Evolutionary conservation across 2,113 vertebrate species (phyloP), one percentile per base, ranked within the genome.

Genomic region (Periophthalmus modestus): DNA sequence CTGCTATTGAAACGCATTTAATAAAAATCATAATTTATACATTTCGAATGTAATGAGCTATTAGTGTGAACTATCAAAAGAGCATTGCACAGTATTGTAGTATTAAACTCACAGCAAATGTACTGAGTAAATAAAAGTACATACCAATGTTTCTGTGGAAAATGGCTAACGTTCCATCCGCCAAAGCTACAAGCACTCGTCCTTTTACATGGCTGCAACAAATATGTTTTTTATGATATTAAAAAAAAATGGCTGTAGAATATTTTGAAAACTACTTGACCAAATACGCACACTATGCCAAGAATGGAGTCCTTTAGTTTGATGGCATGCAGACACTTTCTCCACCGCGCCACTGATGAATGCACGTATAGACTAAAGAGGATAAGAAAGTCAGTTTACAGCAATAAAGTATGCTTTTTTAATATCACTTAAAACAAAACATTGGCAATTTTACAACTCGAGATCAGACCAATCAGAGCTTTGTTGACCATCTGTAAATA

Each of bases 231-330:
- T 43, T 43, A 43, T 43, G 7, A 13, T 28, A 28, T 59, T 5
- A 59, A n/a, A 10, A 21, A 19, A 43, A 43, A 43, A 43, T 43
- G 39, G 39, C 7, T 43, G 6, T 43, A 10, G 1, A 43, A 10
- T 43, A 43, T 10, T 43, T 43, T 39, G 36, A 43, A 43, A 43
- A 55, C n/a, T 21, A 9, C 1, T 2, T 11, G 2, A 57, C 54
- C 11, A 62, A 34, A 62, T 62, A 94, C 97, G 88, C 93, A 99
- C 98, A 99, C 98, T 48, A 99, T 91, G 84, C 96, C 96, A 73
- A 99, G 94, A 46, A 99, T 98, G 0, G 98, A 97, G 83, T 99
- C 98, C 89, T 99, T 99, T 68, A 99, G 94, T 90, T 98, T 99
- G 89, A 98, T 99, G 0, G 98, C 97, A 66, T 99, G 98, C 68